Conservation (phyloP, 2,888 invertebrate species). For the Nomada lathburiana region DNA sequence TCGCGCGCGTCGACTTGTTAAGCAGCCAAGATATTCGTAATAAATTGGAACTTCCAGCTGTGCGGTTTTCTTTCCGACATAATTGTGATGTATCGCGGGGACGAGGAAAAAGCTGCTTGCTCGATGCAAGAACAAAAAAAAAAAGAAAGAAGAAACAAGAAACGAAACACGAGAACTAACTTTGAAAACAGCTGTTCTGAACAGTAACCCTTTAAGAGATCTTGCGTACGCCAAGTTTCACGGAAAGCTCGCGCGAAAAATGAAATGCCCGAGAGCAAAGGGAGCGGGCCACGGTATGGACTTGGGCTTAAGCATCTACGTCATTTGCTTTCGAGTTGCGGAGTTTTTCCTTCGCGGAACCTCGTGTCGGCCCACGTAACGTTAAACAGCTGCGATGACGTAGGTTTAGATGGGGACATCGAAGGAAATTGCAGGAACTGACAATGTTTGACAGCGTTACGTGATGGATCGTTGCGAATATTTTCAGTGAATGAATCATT, state of each 20-base stretch:
- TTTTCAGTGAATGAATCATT: too few relatives aligned
- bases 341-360: not conserved
- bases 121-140: not conserved
- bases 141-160: too few relatives aligned
- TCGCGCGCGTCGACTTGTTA: not conserved
- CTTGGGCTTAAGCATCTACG: not conserved
- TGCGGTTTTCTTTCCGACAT: not conserved
- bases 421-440: not conserved
- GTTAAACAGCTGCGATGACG: conserved; percentile 16
- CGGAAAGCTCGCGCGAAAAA: not conserved
- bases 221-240: not conserved
- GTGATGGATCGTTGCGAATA: not conserved
- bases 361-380: conserved; percentile 1
- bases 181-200: not conserved
- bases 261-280: not conserved
- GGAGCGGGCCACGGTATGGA: not conserved
- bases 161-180: not conserved
- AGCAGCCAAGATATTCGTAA: not conserved
- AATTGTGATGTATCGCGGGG: not conserved
- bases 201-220: not conserved
- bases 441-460: conserved; percentile 2
- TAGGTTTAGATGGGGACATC: not conserved
- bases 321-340: not conserved
- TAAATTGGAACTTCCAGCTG: conserved; percentile 3
- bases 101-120: not conserved